Conservation (phyloP, 2,888 invertebrate genomes). For the Volucella inanis region DNA sequence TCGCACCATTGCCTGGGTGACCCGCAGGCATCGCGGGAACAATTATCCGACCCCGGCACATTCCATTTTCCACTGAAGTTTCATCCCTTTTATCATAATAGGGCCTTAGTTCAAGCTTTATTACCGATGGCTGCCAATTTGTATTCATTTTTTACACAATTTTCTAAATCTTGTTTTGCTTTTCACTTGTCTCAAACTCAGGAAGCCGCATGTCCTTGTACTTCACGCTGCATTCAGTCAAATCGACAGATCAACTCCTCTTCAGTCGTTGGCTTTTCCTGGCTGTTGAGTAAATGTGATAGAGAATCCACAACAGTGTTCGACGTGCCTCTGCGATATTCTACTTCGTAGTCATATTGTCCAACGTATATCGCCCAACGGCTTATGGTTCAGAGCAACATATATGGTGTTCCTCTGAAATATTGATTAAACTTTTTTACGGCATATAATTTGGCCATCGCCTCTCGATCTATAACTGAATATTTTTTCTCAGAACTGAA, state of each 20-base stretch:
- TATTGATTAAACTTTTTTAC: background rate
- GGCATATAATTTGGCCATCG: background rate
- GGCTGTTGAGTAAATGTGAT: background rate
- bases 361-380: background rate
- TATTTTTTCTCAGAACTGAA: background rate
- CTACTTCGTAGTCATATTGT: background rate
- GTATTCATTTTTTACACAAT: too few species aligned
- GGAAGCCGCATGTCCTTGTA: background rate
- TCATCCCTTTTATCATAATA: background rate
- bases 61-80: background rate
- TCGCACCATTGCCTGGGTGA: background rate
- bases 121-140: background rate
- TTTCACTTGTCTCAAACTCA: background rate
- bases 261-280: too few species aligned
- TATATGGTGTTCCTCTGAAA: too few species aligned
- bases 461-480: slow-evolving; percentile 2
- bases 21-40: background rate
- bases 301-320: slow-evolving; percentile 9
- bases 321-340: background rate
- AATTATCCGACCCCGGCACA: background rate
- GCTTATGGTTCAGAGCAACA: too few species aligned
- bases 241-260: too few species aligned
- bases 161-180: background rate
- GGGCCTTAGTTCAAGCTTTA: too few species aligned
- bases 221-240: too few species aligned